Evolutionary conservation across 2,888 invertebrate genomes (phyloP), one percentile per base, ranked within the genome.

Genomic region (Leptinotarsa haldemani): DNA sequence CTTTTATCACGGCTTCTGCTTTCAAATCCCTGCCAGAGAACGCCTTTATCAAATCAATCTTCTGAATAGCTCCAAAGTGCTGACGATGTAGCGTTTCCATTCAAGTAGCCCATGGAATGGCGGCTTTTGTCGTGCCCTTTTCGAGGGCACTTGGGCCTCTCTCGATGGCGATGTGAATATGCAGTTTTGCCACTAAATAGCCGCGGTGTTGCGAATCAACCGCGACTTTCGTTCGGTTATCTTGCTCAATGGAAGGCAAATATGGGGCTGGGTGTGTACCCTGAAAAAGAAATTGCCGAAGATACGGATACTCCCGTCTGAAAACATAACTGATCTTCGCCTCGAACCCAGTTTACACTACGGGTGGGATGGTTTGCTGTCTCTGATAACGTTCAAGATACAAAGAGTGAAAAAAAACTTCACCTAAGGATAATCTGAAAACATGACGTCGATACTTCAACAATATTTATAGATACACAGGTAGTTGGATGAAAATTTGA

Each of bases 41-140:
- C 84, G 85, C 85, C 85, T 84, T 86, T 86, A 87, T 87, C 87
- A 84, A 86, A 86, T 87, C 85, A 86, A 86, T 87, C 87, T 86
- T 84, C 80, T 82, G 81, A 85, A 84, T 84, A 83, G 83, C 77
- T 79, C 80, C 82, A 86, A 86, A 86, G 84, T 84, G 86, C 86
- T 86, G 86, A 86, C 85, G 84, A 79, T 81, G 85, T 84, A 82
- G 83, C 84, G 77, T 81, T 83, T 71, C 83, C 78, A 85, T 85
- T 85, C 85, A 85, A 85, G 85, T 84, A 81, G 83, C 82, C 84
- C 68, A 80, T 77, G 81, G 81, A 82, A 85, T 83, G 84, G 82
- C 80, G 80, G 82, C 81, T 84, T 85, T 85, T 85, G 85, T 86
- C 83, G 83, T 82, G 82, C 78, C 77, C 82, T 80, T 82, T 82